Evolutionary conservation across 2,888 invertebrate species (phyloP), one percentile per base, ranked within the genome.

Genomic region (Altica lythri): DNA sequence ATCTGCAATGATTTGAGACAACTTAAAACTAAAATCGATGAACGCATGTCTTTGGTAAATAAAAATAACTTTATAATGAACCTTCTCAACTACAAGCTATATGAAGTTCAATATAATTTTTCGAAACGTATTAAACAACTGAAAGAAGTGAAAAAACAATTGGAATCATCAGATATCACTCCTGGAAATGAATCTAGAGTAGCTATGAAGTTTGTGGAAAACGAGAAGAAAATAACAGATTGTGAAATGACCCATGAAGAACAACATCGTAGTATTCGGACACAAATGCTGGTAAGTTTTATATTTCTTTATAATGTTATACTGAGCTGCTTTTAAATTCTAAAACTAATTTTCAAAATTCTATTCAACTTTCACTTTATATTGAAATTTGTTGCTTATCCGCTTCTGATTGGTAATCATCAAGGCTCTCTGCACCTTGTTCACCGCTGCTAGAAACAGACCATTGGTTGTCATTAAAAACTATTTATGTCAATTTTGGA

Each of bases 31-130:
- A 58, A 52, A 30, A 53, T 68, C 16, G 55, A 64, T 3, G 61
- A 53, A 4, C 59, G 66, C 10, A 35, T 65, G 1, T 50, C 53
- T 4, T 55, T 67, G 10, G 49, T 70, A 2, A 70, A 72, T 42
- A 68, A 68, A 51, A 64, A 71, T 13, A 70, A 72, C 22, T 58
- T 68, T 6, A 62, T 71, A 8, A 63, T 69, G 55, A 66, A 66
- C 34, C 61, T 69, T 13, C 48, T 73, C 10, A 69, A 64, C 18
- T 69, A 68, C 49, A 72, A 71, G 65, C 64, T 68, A 35, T 69
- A 70, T 46, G 68, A 72, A 38, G 60, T 68, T 8, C 66, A 66
- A 22, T 66, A 67, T 47, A 56, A 64, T 5, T 73, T 67, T 52
- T 61, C 66, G 6, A 55, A 44, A 2, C 61, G 65, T 52, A 60